phyloP scores from a whole-genome alignment of 1,140 invertebrate species.

The Patella vulgata region DNA sequence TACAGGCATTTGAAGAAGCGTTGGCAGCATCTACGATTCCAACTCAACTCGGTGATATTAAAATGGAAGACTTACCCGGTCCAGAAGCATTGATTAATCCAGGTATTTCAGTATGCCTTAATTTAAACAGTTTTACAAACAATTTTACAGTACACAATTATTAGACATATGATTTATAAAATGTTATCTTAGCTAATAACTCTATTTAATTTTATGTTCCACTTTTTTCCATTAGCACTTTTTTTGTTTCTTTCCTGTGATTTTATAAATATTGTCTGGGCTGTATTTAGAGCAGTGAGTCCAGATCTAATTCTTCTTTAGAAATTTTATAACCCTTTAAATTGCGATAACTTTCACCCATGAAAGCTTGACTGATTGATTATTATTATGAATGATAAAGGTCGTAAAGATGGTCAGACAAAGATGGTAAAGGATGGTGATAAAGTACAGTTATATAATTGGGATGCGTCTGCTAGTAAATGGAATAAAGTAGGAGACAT shows the following conservation, averaged over 20 bases:
- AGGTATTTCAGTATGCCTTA: slow-evolving; percentile 71
- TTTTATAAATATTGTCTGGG: no score
- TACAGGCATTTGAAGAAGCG: slow-evolving; percentile 78
- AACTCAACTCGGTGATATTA: slow-evolving; percentile 79
- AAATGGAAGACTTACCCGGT: slow-evolving; percentile 85
- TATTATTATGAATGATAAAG: no score
- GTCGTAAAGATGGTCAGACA: slow-evolving; percentile 80
- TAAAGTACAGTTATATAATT: slow-evolving; percentile 74
- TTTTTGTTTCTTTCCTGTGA: no score
- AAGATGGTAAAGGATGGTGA: slow-evolving; percentile 82
- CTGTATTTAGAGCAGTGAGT: no score
- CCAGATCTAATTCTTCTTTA: no score
- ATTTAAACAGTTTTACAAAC: neutral
- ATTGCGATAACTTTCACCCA: no score
- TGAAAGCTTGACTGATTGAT: no score
- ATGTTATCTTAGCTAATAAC: no score
- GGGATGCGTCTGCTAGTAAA: slow-evolving; percentile 76
- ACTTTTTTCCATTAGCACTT: no score
- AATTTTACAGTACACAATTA: neutral
- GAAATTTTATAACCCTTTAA: no score
- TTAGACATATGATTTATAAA: no score
- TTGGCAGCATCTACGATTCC: slow-evolving; percentile 74
- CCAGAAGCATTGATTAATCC: slow-evolving; percentile 79
- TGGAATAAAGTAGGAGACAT: slow-evolving; percentile 94
- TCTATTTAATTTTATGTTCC: no score